Conservation (phyloP, 2,888 invertebrate species). For the Periphyllus acericola region DNA sequence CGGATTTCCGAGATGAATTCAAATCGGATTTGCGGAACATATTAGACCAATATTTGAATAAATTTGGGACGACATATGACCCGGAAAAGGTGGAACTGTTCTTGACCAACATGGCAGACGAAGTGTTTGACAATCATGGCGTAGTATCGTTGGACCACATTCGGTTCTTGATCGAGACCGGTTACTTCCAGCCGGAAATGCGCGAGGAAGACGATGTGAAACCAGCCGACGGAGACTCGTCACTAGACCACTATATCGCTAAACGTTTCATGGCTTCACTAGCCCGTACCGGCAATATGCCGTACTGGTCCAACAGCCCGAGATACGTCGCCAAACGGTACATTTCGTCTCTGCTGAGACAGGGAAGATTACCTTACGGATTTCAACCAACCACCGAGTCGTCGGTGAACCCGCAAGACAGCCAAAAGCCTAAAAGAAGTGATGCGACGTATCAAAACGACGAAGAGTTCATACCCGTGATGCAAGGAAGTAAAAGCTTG, state of each 20-base stretch:
- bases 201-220: conserved; percentile 64
- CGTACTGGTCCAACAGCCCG: conserved; percentile 62
- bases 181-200: conserved; percentile 65
- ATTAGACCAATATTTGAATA: conserved; percentile 53
- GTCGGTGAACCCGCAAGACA: neutral
- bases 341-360: conserved; percentile 65
- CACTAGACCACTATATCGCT: conserved; percentile 32
- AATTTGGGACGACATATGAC: conserved; percentile 61
- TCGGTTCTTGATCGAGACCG: conserved; percentile 65
- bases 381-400: conserved; percentile 60
- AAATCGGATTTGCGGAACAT: conserved; percentile 54
- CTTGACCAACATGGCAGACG: conserved; percentile 62
- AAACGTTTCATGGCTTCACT: conserved; percentile 47
- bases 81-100: conserved; percentile 63
- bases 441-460: neutral
- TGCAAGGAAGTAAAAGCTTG: conserved; percentile 50
- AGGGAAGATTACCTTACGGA: conserved; percentile 65
- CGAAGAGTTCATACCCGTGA: conserved; percentile 57
- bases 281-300: conserved; percentile 36
- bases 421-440: conserved; percentile 20
- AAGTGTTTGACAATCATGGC: conserved; percentile 62
- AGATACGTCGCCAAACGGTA: conserved; percentile 65
- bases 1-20: conserved; percentile 59
- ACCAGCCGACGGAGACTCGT: conserved; percentile 57
- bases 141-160: conserved; percentile 64